Conservation (phyloP, 2,888 invertebrate genomes). For the Rhogogaster chlorosoma region DNA sequence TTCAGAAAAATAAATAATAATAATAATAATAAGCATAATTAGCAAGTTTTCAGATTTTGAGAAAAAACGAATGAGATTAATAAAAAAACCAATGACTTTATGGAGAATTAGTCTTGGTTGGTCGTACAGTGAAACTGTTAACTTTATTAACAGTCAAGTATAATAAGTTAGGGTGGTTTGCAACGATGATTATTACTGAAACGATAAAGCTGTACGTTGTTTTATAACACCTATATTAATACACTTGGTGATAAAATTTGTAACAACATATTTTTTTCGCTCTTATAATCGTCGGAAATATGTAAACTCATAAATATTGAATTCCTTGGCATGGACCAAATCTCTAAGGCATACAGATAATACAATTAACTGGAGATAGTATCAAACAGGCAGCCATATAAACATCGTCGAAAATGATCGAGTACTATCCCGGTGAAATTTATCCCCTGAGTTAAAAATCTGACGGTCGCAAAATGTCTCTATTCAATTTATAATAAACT, state of each 20-base stretch:
- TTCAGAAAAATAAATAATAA: no score
- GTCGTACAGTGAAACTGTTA: not conserved
- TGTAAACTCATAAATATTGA: not conserved
- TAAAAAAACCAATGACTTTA: not conserved
- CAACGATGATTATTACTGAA: slow-evolving; percentile 5
- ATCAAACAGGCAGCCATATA: not conserved
- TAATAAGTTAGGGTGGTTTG: not conserved
- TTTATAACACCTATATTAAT: not conserved
- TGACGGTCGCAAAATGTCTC: no score
- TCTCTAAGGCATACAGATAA: not conserved
- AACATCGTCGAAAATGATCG: not conserved
- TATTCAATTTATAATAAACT: no score
- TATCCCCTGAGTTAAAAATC: no score
- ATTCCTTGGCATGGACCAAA: not conserved
- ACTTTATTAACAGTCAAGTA: not conserved
- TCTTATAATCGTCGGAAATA: not conserved
- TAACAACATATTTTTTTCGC: slow-evolving; percentile 17
- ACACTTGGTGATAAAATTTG: slow-evolving; percentile 5
- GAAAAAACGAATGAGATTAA: not conserved
- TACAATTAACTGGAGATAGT: not conserved
- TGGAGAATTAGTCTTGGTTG: not conserved
- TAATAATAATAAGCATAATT: not conserved
- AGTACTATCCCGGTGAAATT: no score
- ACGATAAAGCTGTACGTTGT: not conserved
- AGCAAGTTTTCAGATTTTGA: not conserved